Evolutionary conservation across 1,140 invertebrate species (phyloP).

Genomic region (Mycetomoellerius zeteki): DNA sequence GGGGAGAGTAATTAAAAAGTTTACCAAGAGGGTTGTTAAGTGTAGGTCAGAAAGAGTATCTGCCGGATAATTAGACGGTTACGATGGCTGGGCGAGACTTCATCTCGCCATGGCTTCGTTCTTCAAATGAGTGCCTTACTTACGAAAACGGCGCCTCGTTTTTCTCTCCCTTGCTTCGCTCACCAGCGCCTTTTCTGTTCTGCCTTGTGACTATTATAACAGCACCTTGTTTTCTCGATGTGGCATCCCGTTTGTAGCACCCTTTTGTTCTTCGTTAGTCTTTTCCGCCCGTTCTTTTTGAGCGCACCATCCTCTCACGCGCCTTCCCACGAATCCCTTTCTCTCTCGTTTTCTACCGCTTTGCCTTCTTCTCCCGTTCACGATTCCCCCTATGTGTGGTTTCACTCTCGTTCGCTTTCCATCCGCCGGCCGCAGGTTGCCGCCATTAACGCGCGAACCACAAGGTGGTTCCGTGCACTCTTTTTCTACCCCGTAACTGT

Average conservation of each 20-base stretch:
- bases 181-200: background rate
- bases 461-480: conserved; percentile 15
- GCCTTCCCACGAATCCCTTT: background rate
- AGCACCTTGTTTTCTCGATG: background rate
- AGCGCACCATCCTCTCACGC: background rate
- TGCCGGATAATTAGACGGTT: conserved; percentile 75
- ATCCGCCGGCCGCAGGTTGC: conserved; percentile 30
- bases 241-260: conserved; percentile 8
- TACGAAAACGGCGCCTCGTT: conserved; percentile 49
- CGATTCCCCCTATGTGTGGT: background rate
- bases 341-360: background rate
- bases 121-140: conserved; percentile 68
- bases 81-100: conserved; percentile 61
- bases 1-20: conserved; percentile 71
- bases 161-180: conserved; percentile 20
- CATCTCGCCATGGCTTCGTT: conserved; percentile 69
- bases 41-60: conserved; percentile 72
- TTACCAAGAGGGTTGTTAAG: conserved; percentile 70
- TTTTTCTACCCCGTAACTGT: conserved; percentile 41
- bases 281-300: conserved; percentile 17
- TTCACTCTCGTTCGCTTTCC: conserved; percentile 15
- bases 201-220: conserved; percentile 32
- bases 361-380: background rate
- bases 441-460: conserved; percentile 65
- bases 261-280: conserved; percentile 17